Percentiles rank a stretch among this genome's conserved stretches.
These are phyloP conservation scores for Bothrops jararaca DNA, from an alignment of 2,113 vertebrate genomes.

Conservation along the genomic window DNA sequence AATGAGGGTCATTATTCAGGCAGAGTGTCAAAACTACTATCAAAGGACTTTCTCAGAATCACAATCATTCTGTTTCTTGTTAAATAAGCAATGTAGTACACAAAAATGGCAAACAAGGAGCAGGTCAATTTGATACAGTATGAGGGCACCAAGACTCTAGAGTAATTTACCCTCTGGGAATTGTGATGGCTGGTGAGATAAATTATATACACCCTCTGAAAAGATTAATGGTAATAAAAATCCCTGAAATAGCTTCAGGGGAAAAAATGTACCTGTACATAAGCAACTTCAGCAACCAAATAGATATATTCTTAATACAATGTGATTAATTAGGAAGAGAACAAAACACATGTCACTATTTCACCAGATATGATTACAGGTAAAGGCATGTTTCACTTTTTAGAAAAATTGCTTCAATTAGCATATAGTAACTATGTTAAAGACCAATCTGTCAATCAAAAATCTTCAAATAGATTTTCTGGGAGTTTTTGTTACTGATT, in stretches of 20 bases:
- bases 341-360: slow-evolving; percentile 48
- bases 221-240: slow-evolving; percentile 95
- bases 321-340: slow-evolving; percentile 50
- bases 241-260: slow-evolving; percentile 66
- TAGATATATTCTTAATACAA: slow-evolving; percentile 44
- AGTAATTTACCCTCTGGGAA: slow-evolving; percentile 98
- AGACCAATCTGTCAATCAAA: background rate
- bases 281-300: slow-evolving; percentile 69
- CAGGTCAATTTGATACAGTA: slow-evolving; percentile 98
- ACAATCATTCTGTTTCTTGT: slow-evolving; percentile 99
- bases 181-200: slow-evolving; percentile 92
- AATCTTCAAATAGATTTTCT: slow-evolving; percentile 27
- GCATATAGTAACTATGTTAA: background rate
- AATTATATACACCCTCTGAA: slow-evolving; percentile 90
- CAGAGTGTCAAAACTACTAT: slow-evolving; percentile 99
- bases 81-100: slow-evolving; percentile 99
- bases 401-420: slow-evolving; percentile 22
- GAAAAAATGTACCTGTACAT: slow-evolving; percentile 61
- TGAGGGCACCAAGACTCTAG: slow-evolving; percentile 92
- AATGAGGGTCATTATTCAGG: slow-evolving; percentile 99
- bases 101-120: slow-evolving; percentile 99
- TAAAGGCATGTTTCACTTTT: slow-evolving; percentile 22
- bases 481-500: slow-evolving; percentile 21
- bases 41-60: slow-evolving; percentile 98
- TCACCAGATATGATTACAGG: slow-evolving; percentile 46